Evolutionary conservation across 2,113 vertebrate species (phyloP).

Genomic region (Hemibates koningsi): DNA sequence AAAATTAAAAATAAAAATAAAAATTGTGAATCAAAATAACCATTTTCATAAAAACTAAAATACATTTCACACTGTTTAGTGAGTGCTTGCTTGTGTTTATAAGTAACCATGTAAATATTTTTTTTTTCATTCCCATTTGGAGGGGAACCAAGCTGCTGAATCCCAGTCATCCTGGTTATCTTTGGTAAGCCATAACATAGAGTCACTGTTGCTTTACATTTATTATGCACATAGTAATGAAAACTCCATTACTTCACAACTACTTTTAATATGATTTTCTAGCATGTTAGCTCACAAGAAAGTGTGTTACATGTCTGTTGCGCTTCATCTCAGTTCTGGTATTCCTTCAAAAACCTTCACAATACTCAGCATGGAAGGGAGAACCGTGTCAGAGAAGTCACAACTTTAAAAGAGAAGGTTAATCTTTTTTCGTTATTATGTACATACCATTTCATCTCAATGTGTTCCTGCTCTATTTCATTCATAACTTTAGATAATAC

Average conservation of each 20-base stretch:
- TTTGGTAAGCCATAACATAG: background rate
- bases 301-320: background rate
- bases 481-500: background rate
- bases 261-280: background rate
- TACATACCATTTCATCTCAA: background rate
- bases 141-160: background rate
- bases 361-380: rapidly evolving
- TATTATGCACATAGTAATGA: background rate
- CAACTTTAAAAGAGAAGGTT: background rate
- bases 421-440: background rate
- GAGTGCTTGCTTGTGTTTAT: no score
- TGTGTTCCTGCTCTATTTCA: rapidly evolving
- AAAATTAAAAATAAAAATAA: no score
- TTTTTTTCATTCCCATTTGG: rapidly evolving
- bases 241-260: background rate
- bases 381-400: rapidly evolving
- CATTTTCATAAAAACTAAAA: no score
- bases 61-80: no score
- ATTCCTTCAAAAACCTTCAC: rapidly evolving
- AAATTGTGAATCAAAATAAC: no score
- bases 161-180: rapidly evolving
- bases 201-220: rapidly evolving
- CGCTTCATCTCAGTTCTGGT: rapidly evolving
- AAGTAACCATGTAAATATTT: background rate
- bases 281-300: rapidly evolving